Evolutionary conservation across 1,140 invertebrate species (phyloP), one percentile per base, ranked within the genome.

Genomic region (Eurosta solidaginis): DNA sequence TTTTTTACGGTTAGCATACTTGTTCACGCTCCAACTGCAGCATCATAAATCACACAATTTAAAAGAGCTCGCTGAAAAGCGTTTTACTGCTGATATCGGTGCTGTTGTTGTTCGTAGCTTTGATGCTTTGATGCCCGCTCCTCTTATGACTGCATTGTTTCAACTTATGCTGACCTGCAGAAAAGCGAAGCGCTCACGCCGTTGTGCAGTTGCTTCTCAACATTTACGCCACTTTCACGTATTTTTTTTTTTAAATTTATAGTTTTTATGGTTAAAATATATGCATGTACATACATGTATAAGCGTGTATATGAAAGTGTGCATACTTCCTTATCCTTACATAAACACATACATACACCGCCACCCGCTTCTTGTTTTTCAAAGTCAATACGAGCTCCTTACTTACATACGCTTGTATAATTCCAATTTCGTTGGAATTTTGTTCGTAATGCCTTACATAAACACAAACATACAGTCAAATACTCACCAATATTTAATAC

Each of bases 91-190:
- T 68, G 33, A 68, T 68, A 29, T 20, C 10, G 14, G n/a, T 22
- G 59, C 17, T n/a, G n/a, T n/a, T n/a, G n/a, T n/a, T n/a, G n/a
- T n/a, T n/a, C n/a, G n/a, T n/a, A n/a, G n/a, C n/a, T n/a, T n/a
- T n/a, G n/a, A n/a, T n/a, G n/a, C n/a, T n/a, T n/a, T n/a, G n/a
- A n/a, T n/a, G n/a, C n/a, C n/a, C n/a, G n/a, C n/a, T n/a, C n/a
- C n/a, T n/a, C n/a, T n/a, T n/a, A n/a, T n/a, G n/a, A n/a, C n/a
- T 40, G 59, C 59, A 68, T 68, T 68, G 59, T 68, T 68, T 68
- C 59, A 68, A 68, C 59, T 68, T 68, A n/a, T n/a, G 33, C 59
- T 68, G 59, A 68, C 59, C 59, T 68, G 59, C 59, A 68, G 5
- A 40, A 68, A 68, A 17, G 17, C 33, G 6, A 52, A 52, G 22